Evolutionary conservation across 2,113 vertebrate species (phyloP).

Genomic region (Syrmaticus mikado): DNA sequence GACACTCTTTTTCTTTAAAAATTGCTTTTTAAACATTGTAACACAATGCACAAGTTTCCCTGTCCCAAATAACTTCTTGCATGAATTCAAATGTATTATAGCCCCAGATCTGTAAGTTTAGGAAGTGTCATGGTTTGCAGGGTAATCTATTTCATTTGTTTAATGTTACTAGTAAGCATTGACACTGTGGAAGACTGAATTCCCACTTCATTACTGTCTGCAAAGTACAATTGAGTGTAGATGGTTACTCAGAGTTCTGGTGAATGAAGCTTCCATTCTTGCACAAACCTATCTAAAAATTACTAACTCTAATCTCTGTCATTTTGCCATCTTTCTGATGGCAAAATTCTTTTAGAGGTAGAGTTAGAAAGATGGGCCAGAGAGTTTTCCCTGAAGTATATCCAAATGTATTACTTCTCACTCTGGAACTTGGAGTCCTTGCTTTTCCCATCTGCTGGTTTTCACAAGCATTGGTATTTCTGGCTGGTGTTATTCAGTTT

Average conservation of each 20-base stretch:
- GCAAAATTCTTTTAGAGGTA: neutral
- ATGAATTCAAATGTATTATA: neutral
- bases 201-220: neutral
- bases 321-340: neutral
- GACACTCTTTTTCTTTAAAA: no score
- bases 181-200: neutral
- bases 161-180: neutral
- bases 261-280: neutral
- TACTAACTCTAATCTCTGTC: neutral
- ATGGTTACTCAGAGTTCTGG: neutral
- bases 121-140: neutral
- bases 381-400: conserved; percentile 10
- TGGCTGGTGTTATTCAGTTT: conserved; percentile 41
- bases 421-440: conserved; percentile 38
- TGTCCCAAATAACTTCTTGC: neutral
- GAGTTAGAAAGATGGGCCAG: neutral
- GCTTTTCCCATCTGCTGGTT: conserved; percentile 57
- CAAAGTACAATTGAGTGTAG: neutral
- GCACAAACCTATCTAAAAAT: neutral
- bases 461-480: conserved; percentile 59
- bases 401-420: neutral
- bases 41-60: no score
- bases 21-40: no score
- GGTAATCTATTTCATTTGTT: neutral
- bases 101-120: neutral